Conservation (phyloP, 2,797 vertebrate genomes). For the Dryobates pubescens region DNA sequence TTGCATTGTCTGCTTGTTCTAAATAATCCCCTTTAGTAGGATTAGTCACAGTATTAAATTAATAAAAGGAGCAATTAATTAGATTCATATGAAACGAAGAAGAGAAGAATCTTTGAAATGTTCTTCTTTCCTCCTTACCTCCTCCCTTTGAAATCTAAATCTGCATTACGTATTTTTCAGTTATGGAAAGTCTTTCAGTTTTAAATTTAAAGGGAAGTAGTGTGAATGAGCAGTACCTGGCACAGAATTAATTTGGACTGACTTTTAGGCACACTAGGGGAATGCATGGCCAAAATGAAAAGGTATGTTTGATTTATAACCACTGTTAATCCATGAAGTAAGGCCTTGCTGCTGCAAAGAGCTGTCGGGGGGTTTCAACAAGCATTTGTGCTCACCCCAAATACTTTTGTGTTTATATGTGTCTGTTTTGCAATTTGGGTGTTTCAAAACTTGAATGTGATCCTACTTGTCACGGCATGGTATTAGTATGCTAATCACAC, state of each 20-base stretch:
- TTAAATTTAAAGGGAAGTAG: constrained; percentile 13
- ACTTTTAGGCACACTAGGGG: neutral
- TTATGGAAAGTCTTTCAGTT: constrained; percentile 44
- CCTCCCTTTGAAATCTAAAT: constrained; percentile 43
- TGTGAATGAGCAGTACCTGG: constrained; percentile 4
- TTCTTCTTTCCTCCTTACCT: neutral
- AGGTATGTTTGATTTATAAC: neutral
- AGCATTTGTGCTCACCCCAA: neutral
- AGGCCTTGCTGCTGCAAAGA: neutral
- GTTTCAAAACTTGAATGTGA: neutral
- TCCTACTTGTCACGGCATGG: neutral
- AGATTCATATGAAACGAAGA: constrained; percentile 61
- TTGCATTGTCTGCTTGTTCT: constrained; percentile 54
- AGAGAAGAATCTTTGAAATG: constrained; percentile 58
- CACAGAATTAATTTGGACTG: constrained; percentile 37
- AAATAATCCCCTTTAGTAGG: constrained; percentile 72
- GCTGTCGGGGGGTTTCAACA: neutral
- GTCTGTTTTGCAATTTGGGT: neutral
- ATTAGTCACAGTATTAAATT: constrained; percentile 76
- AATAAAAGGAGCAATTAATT: constrained; percentile 73
- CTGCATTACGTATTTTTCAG: constrained; percentile 35
- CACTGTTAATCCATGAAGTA: neutral
- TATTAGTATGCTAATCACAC: neutral
- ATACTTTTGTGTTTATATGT: neutral
- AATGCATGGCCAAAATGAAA: neutral